Conservation (phyloP, 2,888 invertebrate genomes). For the Penaeus monodon region DNA sequence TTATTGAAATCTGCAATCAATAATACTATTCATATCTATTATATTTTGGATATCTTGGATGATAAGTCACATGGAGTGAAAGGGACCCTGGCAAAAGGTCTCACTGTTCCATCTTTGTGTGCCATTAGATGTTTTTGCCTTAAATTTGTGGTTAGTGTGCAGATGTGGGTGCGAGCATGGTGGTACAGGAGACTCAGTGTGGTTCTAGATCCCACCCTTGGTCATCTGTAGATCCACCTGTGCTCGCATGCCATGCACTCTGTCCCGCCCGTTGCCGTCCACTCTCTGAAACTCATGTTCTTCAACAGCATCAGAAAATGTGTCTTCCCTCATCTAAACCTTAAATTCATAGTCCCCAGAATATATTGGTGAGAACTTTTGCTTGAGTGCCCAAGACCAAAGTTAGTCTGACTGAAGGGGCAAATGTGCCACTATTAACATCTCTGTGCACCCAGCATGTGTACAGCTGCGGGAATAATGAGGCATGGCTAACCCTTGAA, state of each 20-base stretch:
- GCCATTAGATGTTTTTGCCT: constrained; percentile 61
- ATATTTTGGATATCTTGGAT: constrained; percentile 32
- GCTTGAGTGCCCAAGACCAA: constrained; percentile 65
- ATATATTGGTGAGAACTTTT: constrained; percentile 65
- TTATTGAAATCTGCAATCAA: not conserved
- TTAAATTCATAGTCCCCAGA: constrained; percentile 60
- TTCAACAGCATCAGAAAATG: constrained; percentile 65
- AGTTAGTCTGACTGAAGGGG: constrained; percentile 64
- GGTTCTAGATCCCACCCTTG: constrained; percentile 17
- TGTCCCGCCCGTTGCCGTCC: constrained; percentile 58
- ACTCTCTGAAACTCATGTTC: constrained; percentile 54
- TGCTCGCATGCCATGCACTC: constrained; percentile 45
- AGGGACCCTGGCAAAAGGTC: constrained; percentile 66
- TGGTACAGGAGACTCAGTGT: constrained; percentile 20
- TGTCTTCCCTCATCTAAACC: constrained; percentile 62
- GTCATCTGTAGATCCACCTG: constrained; percentile 23
- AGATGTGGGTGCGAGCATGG: constrained; percentile 35
- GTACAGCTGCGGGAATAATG: constrained; percentile 47
- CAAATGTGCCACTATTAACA: constrained; percentile 64
- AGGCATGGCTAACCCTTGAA: constrained; percentile 62
- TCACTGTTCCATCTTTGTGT: constrained; percentile 64
- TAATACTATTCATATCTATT: too few species aligned
- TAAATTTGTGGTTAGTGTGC: constrained; percentile 52
- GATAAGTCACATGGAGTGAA: constrained; percentile 58
- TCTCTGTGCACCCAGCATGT: constrained; percentile 63